A percentile compares a stretch with the other conserved stretches of the same genome.
phyloP scores from a whole-genome alignment of 2,888 invertebrate genomes.

The Cabera pusaria region DNA sequence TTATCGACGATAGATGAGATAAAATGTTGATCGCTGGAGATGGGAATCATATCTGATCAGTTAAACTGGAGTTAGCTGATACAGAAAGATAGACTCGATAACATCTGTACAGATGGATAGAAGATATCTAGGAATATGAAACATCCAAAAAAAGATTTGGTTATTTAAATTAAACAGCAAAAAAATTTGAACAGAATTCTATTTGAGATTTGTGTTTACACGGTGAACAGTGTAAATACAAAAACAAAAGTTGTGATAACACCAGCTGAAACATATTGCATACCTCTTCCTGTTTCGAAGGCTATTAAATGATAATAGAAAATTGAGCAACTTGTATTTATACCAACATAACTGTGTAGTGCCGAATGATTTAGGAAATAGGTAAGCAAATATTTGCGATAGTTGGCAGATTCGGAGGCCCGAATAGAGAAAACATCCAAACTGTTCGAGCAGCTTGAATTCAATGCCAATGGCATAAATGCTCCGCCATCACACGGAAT shows the following conservation, averaged over 20 bases:
- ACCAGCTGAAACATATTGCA: no score
- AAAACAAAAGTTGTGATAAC: no score
- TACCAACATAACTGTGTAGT: no score
- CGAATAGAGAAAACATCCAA: slow-evolving; percentile 39
- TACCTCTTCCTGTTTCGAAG: no score
- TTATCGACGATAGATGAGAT: slow-evolving; percentile 63
- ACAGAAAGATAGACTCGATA: no score
- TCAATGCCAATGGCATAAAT: slow-evolving; percentile 40
- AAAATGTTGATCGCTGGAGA: slow-evolving; percentile 54
- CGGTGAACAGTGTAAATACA: no score
- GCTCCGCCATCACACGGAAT: slow-evolving; percentile 54
- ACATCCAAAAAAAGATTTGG: no score
- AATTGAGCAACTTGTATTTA: slow-evolving; percentile 9
- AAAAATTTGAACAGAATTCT: slow-evolving; percentile 1
- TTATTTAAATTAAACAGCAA: no score
- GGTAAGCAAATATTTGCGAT: slow-evolving; percentile 6
- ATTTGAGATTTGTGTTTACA: slow-evolving; percentile 7
- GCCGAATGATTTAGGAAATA: no score
- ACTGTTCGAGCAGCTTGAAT: slow-evolving; percentile 52
- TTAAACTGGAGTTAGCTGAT: slow-evolving; percentile 9
- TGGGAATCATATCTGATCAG: slow-evolving; percentile 46
- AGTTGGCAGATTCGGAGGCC: background rate
- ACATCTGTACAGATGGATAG: no score
- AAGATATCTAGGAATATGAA: no score
- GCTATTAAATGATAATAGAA: slow-evolving; percentile 1